Percentiles rank a stretch among this genome's conserved stretches.
Evolutionary conservation across 1,140 invertebrate genomes (phyloP).

Genomic region (Sinella curviseta): DNA sequence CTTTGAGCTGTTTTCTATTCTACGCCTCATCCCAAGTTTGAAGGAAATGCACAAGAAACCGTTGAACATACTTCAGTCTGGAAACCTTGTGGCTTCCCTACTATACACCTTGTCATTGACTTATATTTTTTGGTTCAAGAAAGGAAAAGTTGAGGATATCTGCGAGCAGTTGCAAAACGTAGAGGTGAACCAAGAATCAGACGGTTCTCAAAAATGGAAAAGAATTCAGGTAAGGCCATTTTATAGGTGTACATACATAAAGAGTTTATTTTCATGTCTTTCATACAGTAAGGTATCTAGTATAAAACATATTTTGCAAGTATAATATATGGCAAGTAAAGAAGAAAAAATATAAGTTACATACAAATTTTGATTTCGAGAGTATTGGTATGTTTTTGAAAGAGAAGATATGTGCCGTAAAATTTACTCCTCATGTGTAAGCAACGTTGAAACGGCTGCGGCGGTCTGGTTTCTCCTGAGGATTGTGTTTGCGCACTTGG

Average conservation of each 20-base stretch:
- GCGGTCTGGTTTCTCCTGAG: background rate
- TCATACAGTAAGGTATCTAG: too few relatives aligned
- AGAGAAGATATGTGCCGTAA: too few relatives aligned
- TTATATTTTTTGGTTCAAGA: slow-evolving; percentile 3
- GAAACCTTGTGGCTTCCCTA: background rate
- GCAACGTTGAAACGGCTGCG: background rate
- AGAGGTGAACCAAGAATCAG: background rate
- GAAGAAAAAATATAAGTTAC: background rate
- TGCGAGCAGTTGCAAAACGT: background rate
- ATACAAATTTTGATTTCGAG: background rate
- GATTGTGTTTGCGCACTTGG: slow-evolving; percentile 14
- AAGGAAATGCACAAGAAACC: background rate
- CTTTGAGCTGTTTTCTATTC: background rate
- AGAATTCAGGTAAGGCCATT: background rate
- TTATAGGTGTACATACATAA: background rate
- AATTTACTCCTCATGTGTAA: background rate
- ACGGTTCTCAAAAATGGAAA: background rate
- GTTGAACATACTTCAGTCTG: background rate
- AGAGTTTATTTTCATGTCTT: background rate
- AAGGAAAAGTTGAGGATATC: background rate
- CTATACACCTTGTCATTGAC: background rate
- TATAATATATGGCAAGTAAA: background rate
- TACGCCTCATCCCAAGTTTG: background rate
- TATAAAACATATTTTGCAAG: background rate
- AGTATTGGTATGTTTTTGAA: background rate